Percentiles rank a stretch among this genome's conserved stretches.
Evolutionary conservation across 2,113 vertebrate genomes (phyloP).

Genomic region (Oceanodroma tethys): DNA sequence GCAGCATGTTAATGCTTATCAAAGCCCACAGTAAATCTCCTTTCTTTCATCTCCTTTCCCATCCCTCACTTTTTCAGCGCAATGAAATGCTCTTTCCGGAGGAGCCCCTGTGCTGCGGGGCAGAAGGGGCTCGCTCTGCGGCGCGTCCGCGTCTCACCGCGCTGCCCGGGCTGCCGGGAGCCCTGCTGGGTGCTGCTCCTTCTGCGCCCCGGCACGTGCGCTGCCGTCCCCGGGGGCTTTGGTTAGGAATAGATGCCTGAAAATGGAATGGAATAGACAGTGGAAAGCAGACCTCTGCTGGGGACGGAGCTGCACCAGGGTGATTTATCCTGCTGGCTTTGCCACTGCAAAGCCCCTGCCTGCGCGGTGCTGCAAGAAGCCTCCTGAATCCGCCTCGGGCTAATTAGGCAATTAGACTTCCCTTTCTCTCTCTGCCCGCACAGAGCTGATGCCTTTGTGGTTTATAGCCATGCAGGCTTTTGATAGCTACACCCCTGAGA

Average conservation of each 20-base stretch:
- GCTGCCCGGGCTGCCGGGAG: background rate
- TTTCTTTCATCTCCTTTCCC: background rate
- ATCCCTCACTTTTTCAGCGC: background rate
- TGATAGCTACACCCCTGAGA: fast-evolving
- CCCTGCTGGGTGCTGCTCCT: background rate
- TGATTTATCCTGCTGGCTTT: background rate
- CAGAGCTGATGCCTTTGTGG: background rate
- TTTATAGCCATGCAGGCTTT: background rate
- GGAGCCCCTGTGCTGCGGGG: background rate
- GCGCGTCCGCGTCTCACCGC: background rate
- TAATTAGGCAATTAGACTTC: too few species aligned
- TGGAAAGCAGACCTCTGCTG: background rate
- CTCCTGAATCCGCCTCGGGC: background rate
- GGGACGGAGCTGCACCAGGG: fast-evolving
- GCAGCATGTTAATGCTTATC: background rate
- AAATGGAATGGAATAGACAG: background rate
- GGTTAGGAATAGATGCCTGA: fast-evolving
- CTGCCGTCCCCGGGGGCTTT: fast-evolving
- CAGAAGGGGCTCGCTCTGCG: background rate
- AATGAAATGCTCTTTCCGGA: background rate
- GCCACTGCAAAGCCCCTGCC: background rate
- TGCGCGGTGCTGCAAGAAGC: background rate
- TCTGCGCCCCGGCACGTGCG: fast-evolving
- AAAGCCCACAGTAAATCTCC: background rate
- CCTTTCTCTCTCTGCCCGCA: background rate